Evolutionary conservation across 2,797 vertebrate genomes (phyloP), one percentile per base, ranked within the genome.

Genomic region (Antrozous pallidus): DNA sequence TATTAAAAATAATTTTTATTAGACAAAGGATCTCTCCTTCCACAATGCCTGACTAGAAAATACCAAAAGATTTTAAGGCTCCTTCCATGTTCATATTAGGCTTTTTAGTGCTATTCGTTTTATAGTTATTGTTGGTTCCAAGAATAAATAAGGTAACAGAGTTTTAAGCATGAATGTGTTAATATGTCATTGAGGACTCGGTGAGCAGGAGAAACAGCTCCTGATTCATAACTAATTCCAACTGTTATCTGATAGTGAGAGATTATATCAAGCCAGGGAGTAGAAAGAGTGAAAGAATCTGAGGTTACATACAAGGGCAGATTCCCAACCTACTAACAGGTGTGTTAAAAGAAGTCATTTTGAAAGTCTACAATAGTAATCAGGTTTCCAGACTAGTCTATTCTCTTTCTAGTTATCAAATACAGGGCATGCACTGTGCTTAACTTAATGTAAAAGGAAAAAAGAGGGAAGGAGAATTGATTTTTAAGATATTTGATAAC

Each of bases 1-100:
- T 84, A 95, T 95, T 94, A 92, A 95, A 95, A 96, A 82, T 58
- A 70, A 8, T 97, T 97, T 96, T 96, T 94, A 90, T 91, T 94
- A 96, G 88, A 90, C 20, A 94, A 94, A 84, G 45, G 58, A 45
- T 73, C 1, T 51, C 3, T 0, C 13, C 20, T 22, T 40, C 58
- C 36, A 92, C 58, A 65, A 86, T 92, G 28, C 31, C 51, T 70
- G 49, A 74, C 77, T 94, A 92, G 51, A 91, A 95, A 79, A 81
- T 84, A 90, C 49, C 88, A 65, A 83, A 83, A 69, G 31, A 80
- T 80, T 90, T 86, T 38, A 95, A 49, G 71, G 88, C 61, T 58
- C 24, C 8, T 86, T 85, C 70, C 79, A 3, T 56, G 26, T 88
- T 95, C 17, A 45, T 74, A 86, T 74, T 65, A 85, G 22, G 24